Conservation (phyloP, 2,888 invertebrate species). For the Stenolophus ochropezus region DNA sequence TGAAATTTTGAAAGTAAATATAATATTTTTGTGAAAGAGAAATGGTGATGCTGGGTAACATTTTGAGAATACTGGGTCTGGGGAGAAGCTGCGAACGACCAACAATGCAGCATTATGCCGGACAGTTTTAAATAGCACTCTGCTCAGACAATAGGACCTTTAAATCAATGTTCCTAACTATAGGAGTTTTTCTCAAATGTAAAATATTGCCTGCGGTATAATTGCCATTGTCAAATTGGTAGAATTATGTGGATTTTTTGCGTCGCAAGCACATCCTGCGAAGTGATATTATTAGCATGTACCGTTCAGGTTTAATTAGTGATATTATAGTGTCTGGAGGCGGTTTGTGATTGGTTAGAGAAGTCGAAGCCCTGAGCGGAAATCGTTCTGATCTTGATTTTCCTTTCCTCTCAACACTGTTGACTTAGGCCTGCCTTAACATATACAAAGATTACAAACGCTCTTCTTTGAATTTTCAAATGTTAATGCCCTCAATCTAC, state of each 20-base stretch:
- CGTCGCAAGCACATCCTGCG: neutral
- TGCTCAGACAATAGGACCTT: conserved; percentile 23
- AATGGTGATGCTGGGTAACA: too few species aligned
- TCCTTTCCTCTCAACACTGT: conserved; percentile 24
- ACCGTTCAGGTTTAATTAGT: conserved; percentile 37
- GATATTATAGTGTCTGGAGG: conserved; percentile 21
- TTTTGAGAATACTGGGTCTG: neutral
- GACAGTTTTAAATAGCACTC: conserved; percentile 38
- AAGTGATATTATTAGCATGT: conserved; percentile 19
- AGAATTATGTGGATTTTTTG: neutral
- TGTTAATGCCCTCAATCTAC: conserved; percentile 24
- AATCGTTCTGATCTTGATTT: conserved; percentile 27
- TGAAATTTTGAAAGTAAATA: too few species aligned
- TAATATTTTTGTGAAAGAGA: too few species aligned
- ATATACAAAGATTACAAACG: conserved; percentile 35
- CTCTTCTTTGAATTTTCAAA: conserved; percentile 25
- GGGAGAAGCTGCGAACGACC: neutral
- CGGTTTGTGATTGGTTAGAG: conserved; percentile 14
- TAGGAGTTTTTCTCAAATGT: conserved; percentile 13
- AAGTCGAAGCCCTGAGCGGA: conserved; percentile 7
- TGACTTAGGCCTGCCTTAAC: conserved; percentile 36
- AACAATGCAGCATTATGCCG: conserved; percentile 1
- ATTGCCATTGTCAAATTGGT: conserved; percentile 1
- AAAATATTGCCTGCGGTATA: neutral
- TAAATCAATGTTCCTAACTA: conserved; percentile 33